Evolutionary conservation across 2,113 vertebrate genomes (phyloP).

Genomic region (Catharus fuscescens): DNA sequence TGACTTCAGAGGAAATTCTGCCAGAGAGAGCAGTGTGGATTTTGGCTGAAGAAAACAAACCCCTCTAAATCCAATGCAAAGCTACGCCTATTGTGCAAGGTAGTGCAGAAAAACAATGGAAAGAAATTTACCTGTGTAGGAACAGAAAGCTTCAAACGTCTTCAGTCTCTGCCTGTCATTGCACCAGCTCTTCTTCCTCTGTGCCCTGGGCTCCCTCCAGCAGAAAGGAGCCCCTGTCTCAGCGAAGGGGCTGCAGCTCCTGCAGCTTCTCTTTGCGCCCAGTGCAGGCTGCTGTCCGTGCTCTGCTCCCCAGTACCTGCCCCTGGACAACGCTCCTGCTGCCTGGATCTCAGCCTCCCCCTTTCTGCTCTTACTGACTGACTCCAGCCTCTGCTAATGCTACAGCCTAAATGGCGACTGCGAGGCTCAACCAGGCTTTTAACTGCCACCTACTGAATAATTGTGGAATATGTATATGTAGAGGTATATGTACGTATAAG

Average conservation of each 20-base stretch:
- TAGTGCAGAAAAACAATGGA: accelerated
- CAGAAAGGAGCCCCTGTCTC: background rate
- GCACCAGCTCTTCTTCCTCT: background rate
- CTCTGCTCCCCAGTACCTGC: background rate
- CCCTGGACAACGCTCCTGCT: background rate
- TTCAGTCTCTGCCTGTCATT: constrained; percentile 63
- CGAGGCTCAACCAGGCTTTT: constrained; percentile 28
- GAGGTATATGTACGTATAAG: accelerated
- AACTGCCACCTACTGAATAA: constrained; percentile 73
- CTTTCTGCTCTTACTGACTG: background rate
- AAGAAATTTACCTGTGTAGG: constrained; percentile 43
- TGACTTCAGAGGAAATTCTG: background rate
- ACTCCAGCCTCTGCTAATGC: constrained; percentile 16
- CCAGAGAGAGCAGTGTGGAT: background rate
- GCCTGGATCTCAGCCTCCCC: background rate
- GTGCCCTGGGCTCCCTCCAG: background rate
- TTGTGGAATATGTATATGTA: background rate
- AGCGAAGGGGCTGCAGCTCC: background rate
- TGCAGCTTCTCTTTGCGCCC: background rate
- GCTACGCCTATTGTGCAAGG: background rate
- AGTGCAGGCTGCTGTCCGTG: background rate
- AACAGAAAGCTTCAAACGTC: background rate
- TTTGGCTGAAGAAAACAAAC: background rate
- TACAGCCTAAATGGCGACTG: constrained; percentile 64
- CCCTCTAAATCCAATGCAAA: background rate